Conservation (phyloP, 2,797 vertebrate species). For the Sebastes diaconus region DNA sequence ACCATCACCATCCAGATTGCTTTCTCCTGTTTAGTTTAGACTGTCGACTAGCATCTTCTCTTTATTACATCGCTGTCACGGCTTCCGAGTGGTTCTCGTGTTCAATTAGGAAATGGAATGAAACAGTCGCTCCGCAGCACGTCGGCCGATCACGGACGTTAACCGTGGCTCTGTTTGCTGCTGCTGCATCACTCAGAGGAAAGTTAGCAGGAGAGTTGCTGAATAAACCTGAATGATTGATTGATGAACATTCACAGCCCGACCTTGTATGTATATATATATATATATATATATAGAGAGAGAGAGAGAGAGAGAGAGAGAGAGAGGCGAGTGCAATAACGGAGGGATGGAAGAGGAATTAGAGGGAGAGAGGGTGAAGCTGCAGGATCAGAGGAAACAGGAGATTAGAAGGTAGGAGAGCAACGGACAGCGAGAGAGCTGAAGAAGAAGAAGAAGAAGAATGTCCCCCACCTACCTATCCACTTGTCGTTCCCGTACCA, state of each 20-base stretch:
- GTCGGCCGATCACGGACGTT: constrained; percentile 31
- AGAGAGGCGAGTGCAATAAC: constrained; percentile 7
- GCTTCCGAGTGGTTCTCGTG: constrained; percentile 51
- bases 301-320: background rate
- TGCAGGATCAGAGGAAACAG: constrained; percentile 16
- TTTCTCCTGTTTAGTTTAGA: constrained; percentile 43
- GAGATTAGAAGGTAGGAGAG: constrained; percentile 22
- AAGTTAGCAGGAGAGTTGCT: constrained; percentile 8
- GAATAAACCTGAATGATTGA: constrained; percentile 60
- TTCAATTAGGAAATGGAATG: constrained; percentile 66
- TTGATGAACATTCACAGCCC: constrained; percentile 53
- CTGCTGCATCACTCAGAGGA: constrained; percentile 22
- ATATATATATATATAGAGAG: background rate
- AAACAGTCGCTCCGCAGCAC: constrained; percentile 25
- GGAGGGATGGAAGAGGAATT: constrained; percentile 7
- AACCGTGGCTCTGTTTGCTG: constrained; percentile 26
- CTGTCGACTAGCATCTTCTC: constrained; percentile 49
- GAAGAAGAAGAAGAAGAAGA: constrained; percentile 27
- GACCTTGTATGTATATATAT: constrained; percentile 1
- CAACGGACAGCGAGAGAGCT: constrained; percentile 40
- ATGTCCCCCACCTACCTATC: constrained; percentile 85
- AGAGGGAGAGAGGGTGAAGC: constrained; percentile 9
- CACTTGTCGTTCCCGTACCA: constrained; percentile 94
- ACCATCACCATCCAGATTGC: background rate
- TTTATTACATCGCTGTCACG: constrained; percentile 19